A percentile compares a stretch with the other conserved stretches of the same genome.
Conservation (phyloP, 2,888 invertebrate species). For the Dryocosmus kuriphilus region DNA sequence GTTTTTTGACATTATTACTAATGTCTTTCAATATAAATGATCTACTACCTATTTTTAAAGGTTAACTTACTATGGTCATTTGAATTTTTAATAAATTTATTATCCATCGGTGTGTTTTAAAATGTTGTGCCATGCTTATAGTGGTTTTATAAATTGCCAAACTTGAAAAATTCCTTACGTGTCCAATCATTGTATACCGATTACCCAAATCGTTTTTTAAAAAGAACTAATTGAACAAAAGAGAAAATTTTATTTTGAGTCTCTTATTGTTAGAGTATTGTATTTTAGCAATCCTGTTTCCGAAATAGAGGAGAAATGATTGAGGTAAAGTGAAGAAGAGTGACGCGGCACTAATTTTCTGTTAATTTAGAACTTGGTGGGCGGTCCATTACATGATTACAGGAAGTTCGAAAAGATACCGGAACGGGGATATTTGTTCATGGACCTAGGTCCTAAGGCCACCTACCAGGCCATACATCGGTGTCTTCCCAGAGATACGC, state of each 20-base stretch:
- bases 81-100: too few species aligned
- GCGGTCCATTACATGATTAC: conserved; percentile 47
- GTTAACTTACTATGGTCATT: too few species aligned
- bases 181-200: too few species aligned
- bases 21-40: too few species aligned
- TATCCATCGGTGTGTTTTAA: too few species aligned
- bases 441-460: conserved; percentile 10
- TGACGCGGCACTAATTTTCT: conserved; percentile 55
- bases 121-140: too few species aligned
- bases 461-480: conserved; percentile 4
- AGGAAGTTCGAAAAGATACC: conserved; percentile 29
- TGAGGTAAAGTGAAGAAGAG: conserved; percentile 23
- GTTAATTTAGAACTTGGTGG: conserved; percentile 54
- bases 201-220: too few species aligned
- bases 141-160: too few species aligned
- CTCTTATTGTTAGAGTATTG: not conserved
- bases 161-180: too few species aligned
- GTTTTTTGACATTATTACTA: too few species aligned
- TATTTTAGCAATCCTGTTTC: not conserved
- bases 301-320: not conserved
- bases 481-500: conserved; percentile 11
- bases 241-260: not conserved
- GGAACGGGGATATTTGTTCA: conserved; percentile 14
- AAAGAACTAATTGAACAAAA: not conserved
- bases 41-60: too few species aligned